These are phyloP conservation scores for Anser brachyrhynchus DNA, from an alignment of 2,113 vertebrate genomes.

Conservation along the genomic window DNA sequence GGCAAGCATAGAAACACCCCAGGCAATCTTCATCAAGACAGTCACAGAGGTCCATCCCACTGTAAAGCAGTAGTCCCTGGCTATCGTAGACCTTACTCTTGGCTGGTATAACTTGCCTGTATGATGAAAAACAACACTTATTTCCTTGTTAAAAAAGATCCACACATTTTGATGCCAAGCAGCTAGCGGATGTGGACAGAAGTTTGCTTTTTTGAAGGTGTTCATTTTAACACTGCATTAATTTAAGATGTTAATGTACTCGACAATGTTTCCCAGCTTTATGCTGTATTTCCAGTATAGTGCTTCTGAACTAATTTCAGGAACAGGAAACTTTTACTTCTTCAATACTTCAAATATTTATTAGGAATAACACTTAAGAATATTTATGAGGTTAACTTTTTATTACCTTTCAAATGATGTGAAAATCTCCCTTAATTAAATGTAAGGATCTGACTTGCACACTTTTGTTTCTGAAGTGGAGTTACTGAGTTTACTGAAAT, in stretches of 20 bases:
- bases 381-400: not conserved
- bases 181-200: not conserved
- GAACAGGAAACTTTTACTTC: not conserved
- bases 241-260: not conserved
- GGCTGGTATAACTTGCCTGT: constrained; percentile 83
- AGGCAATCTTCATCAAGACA: constrained; percentile 94
- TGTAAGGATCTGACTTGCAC: not conserved
- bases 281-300: not conserved
- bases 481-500: not conserved
- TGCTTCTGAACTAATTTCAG: not conserved
- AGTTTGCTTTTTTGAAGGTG: not conserved
- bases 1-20: constrained; percentile 96
- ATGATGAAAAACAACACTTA: not conserved
- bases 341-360: not conserved
- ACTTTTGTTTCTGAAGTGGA: not conserved
- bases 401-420: not conserved
- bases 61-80: constrained; percentile 89
- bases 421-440: not conserved
- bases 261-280: not conserved
- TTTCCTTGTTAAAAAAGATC: not conserved
- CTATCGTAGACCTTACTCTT: constrained; percentile 94
- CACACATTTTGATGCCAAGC: not conserved
- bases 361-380: not conserved
- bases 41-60: constrained; percentile 92
- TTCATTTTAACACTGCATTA: not conserved